A percentile compares a stretch with the other conserved stretches of the same genome.
These are phyloP conservation scores for Danaus plexippus DNA, from an alignment of 1,140 invertebrate genomes.

Conservation along the genomic window DNA sequence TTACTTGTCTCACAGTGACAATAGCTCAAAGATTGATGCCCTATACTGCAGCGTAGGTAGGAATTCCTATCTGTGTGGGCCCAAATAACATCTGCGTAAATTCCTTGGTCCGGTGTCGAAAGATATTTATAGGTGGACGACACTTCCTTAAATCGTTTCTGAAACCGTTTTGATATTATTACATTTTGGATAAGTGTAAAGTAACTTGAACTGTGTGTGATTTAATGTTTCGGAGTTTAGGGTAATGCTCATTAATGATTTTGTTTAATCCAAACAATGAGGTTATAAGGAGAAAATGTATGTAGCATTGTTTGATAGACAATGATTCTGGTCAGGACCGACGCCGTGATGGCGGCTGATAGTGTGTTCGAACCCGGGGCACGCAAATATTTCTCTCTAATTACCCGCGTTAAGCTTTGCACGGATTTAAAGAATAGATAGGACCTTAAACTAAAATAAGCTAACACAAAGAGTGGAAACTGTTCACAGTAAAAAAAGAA, in stretches of 20 bases:
- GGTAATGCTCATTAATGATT: not conserved
- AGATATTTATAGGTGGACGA: slow-evolving; percentile 33
- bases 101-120: slow-evolving; percentile 34
- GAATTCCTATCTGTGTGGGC: slow-evolving; percentile 52
- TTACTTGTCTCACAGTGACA: slow-evolving; percentile 31
- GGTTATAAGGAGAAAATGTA: slow-evolving; percentile 15
- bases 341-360: slow-evolving; percentile 42
- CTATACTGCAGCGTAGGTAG: slow-evolving; percentile 41
- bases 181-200: slow-evolving; percentile 10
- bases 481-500: too few species aligned
- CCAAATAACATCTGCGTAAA: slow-evolving; percentile 44
- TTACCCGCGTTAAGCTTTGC: slow-evolving; percentile 29
- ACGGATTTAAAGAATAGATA: slow-evolving; percentile 11
- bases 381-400: slow-evolving; percentile 45
- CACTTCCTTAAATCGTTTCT: slow-evolving; percentile 27
- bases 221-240: not conserved
- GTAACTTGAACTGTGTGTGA: slow-evolving; percentile 1
- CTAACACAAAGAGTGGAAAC: too few species aligned
- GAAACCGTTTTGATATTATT: slow-evolving; percentile 20
- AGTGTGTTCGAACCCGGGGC: slow-evolving; percentile 31
- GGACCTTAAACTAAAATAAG: too few species aligned
- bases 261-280: slow-evolving; percentile 4
- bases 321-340: slow-evolving; percentile 30
- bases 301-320: slow-evolving; percentile 36
- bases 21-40: slow-evolving; percentile 41